Conservation (phyloP, 2,113 vertebrate genomes). For the Lates calcarifer region DNA sequence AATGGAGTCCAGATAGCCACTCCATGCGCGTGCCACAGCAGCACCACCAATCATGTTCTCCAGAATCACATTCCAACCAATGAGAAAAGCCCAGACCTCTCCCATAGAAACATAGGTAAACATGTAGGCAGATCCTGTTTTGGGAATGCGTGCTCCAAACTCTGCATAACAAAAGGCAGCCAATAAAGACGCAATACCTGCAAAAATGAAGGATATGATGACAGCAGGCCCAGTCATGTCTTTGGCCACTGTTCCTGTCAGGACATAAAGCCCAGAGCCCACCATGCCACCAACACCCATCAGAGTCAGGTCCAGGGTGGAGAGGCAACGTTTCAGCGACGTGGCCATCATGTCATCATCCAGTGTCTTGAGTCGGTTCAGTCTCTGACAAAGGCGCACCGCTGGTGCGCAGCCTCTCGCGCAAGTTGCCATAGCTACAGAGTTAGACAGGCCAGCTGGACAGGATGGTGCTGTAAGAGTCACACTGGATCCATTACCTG, state of each 20-base stretch:
- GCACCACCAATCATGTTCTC: constrained; percentile 96
- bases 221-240: constrained; percentile 91
- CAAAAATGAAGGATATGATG: constrained; percentile 90
- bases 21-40: constrained; percentile 95
- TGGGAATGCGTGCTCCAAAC: constrained; percentile 94
- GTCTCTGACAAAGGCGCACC: constrained; percentile 89
- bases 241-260: constrained; percentile 95
- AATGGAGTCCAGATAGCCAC: constrained; percentile 94
- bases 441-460: constrained; percentile 43
- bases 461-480: constrained; percentile 36
- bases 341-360: constrained; percentile 94
- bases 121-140: constrained; percentile 97
- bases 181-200: constrained; percentile 91
- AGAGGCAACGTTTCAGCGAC: constrained; percentile 91
- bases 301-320: constrained; percentile 91
- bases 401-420: constrained; percentile 83
- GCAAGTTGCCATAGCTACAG: constrained; percentile 86
- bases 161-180: constrained; percentile 96
- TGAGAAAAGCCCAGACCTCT: constrained; percentile 97
- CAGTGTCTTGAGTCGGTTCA: constrained; percentile 93
- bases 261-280: constrained; percentile 94
- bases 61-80: constrained; percentile 96
- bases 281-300: constrained; percentile 96
- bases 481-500: constrained; percentile 70
- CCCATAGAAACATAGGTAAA: constrained; percentile 97